A percentile compares a stretch with the other conserved stretches of the same genome.
Evolutionary conservation across 2,797 vertebrate species (phyloP).

Genomic region (Peromyscus aztecus): DNA sequence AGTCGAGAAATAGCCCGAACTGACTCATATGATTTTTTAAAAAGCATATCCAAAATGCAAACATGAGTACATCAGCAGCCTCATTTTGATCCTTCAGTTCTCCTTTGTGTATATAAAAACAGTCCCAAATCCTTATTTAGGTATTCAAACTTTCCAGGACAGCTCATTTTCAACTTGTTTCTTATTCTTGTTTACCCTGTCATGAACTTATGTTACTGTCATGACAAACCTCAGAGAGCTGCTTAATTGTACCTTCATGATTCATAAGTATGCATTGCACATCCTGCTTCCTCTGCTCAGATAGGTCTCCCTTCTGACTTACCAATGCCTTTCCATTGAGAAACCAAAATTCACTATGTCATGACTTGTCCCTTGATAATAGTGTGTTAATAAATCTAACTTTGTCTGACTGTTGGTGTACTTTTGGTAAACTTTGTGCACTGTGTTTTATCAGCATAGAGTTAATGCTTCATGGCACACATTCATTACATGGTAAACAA

Average conservation of each 20-base stretch:
- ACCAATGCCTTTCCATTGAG: neutral
- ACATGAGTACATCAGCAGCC: neutral
- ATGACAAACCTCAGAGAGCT: neutral
- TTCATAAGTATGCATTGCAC: neutral
- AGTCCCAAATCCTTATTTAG: neutral
- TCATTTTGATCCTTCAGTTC: neutral
- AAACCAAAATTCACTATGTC: neutral
- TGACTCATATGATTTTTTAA: constrained; percentile 30
- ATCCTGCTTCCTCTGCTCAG: neutral
- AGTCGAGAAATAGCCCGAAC: no score
- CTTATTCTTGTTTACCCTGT: neutral
- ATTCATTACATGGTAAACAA: neutral
- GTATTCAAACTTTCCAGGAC: neutral
- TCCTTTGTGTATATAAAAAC: neutral
- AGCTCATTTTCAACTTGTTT: constrained; percentile 9
- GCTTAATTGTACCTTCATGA: neutral
- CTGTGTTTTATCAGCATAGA: neutral
- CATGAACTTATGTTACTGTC: neutral
- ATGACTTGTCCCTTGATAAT: neutral
- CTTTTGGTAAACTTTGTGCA: neutral
- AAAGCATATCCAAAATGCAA: neutral
- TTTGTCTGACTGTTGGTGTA: neutral
- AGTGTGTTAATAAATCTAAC: neutral
- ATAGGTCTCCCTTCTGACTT: neutral
- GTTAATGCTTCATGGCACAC: neutral